phyloP scores from a whole-genome alignment of 2,888 invertebrate species.

The Drosophila buzzatii region DNA sequence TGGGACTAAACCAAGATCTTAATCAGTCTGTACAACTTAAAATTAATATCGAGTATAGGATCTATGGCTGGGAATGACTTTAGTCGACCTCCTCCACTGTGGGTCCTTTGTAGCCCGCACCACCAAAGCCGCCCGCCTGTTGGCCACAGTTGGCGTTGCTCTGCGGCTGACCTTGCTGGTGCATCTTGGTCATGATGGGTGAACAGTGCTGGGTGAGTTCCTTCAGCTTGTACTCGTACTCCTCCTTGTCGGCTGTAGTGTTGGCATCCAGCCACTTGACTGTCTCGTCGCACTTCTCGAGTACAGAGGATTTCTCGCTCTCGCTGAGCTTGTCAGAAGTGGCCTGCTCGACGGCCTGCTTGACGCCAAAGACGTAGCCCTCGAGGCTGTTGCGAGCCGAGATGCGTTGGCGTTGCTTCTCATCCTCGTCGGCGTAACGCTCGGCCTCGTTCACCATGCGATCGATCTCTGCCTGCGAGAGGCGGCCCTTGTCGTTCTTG shows the following conservation, averaged over 20 bases:
- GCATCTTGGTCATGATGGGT: conserved; percentile 86
- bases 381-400: conserved; percentile 35
- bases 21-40: conserved; percentile 27
- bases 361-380: conserved; percentile 34
- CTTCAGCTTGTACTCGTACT: conserved; percentile 87
- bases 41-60: conserved; percentile 7
- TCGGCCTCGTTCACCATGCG: conserved; percentile 91
- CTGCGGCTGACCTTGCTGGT: conserved; percentile 59
- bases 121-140: conserved; percentile 84
- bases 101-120: conserved; percentile 76
- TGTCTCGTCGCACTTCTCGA: conserved; percentile 82
- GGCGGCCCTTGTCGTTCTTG: conserved; percentile 92
- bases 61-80: conserved; percentile 21
- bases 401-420: conserved; percentile 39
- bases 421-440: conserved; percentile 86
- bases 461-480: conserved; percentile 92
- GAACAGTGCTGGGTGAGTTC: conserved; percentile 77
- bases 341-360: conserved; percentile 32
- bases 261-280: conserved; percentile 91
- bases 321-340: conserved; percentile 85
- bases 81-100: conserved; percentile 83
- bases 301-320: conserved; percentile 89
- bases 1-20: conserved; percentile 2
- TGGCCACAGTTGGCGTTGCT: conserved; percentile 84
- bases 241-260: conserved; percentile 90